phyloP scores from a whole-genome alignment of 2,113 vertebrate species.

The Passer domesticus region DNA sequence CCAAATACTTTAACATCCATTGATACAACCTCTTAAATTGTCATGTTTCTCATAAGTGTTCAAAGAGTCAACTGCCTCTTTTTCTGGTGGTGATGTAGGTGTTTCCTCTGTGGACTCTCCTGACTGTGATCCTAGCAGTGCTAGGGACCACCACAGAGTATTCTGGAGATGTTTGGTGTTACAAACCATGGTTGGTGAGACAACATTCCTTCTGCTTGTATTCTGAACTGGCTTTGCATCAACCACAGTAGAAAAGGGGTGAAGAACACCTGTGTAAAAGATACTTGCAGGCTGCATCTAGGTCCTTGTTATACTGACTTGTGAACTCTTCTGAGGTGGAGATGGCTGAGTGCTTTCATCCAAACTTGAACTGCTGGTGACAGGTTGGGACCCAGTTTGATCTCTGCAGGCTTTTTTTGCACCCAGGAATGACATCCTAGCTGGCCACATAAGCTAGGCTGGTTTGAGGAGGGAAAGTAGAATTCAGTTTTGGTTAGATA shows the following conservation, averaged over 20 bases:
- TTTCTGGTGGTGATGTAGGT: neutral
- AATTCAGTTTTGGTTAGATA: neutral
- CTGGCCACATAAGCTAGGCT: neutral
- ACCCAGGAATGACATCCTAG: neutral
- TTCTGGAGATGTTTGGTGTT: neutral
- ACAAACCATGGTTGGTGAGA: neutral
- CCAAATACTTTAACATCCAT: neutral
- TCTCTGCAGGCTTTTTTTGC: neutral
- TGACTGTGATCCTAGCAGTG: neutral
- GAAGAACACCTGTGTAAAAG: neutral
- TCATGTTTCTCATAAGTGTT: neutral
- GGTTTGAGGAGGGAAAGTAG: neutral
- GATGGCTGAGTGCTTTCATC: neutral
- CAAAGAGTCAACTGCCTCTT: neutral
- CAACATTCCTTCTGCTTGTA: accelerated
- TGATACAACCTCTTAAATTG: accelerated
- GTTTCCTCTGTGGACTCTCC: neutral
- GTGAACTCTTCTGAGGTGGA: neutral
- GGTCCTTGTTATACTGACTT: neutral
- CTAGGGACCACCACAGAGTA: too few species aligned
- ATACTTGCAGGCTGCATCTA: neutral
- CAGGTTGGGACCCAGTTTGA: neutral
- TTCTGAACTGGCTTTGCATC: neutral
- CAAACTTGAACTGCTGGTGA: neutral
- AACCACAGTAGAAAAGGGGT: neutral